Evolutionary conservation across 2,113 vertebrate species (phyloP).

Genomic region (Oncorhynchus nerka): DNA sequence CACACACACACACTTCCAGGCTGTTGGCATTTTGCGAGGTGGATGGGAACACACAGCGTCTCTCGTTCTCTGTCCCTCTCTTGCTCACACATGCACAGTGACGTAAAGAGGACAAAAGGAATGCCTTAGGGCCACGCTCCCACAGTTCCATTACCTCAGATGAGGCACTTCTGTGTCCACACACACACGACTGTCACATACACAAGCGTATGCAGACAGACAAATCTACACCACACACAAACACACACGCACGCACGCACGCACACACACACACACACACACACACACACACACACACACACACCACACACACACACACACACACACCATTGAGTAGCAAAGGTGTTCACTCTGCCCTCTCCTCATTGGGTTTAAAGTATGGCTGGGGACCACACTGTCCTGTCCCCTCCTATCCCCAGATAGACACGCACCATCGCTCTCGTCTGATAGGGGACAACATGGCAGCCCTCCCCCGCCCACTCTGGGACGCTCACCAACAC

Average conservation of each 20-base stretch:
- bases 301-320: background rate
- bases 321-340: slow-evolving; percentile 37
- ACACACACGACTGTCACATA: too few species aligned
- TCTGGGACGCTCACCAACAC: slow-evolving; percentile 39
- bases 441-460: slow-evolving; percentile 8
- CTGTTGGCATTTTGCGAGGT: slow-evolving; percentile 18
- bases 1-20: slow-evolving; percentile 1
- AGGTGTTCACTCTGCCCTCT: slow-evolving; percentile 32
- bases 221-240: too few species aligned
- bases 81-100: slow-evolving; percentile 33
- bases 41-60: slow-evolving; percentile 17
- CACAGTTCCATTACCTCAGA: slow-evolving; percentile 50
- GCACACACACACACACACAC: background rate
- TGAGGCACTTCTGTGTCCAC: slow-evolving; percentile 2
- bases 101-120: slow-evolving; percentile 55
- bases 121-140: slow-evolving; percentile 45
- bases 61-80: slow-evolving; percentile 26
- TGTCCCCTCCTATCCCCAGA: slow-evolving; percentile 7
- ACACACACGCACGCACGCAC: background rate
- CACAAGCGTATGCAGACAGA: too few species aligned
- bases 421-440: slow-evolving; percentile 14
- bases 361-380: slow-evolving; percentile 55
- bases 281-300: background rate
- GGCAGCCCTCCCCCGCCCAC: background rate
- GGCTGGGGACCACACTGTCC: slow-evolving; percentile 33